phyloP scores from a whole-genome alignment of 2,113 vertebrate genomes.

The Thunnus maccoyii region DNA sequence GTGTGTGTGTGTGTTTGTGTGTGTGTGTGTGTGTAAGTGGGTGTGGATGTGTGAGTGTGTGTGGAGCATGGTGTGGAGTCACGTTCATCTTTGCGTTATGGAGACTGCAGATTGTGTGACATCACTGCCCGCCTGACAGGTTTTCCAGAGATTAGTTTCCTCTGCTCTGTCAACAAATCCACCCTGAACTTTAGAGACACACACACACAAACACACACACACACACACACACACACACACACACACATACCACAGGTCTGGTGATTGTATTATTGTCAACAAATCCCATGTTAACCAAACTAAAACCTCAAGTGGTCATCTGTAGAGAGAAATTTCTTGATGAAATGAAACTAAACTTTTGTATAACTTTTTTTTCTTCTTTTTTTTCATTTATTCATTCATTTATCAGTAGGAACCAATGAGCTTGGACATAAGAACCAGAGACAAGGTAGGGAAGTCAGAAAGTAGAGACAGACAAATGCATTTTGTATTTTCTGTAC shows the following conservation, averaged over 20 bases:
- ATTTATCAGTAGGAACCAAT: no score
- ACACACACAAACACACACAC: background rate
- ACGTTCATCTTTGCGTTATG: constrained; percentile 35
- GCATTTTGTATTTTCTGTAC: no score
- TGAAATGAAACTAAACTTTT: no score
- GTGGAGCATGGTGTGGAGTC: constrained; percentile 43
- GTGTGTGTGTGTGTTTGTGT: background rate
- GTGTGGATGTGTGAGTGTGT: background rate
- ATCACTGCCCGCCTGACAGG: constrained; percentile 1
- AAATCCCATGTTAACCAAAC: no score
- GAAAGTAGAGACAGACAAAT: no score
- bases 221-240: background rate
- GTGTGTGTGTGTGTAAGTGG: background rate
- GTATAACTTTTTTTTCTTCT: no score
- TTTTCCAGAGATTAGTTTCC: constrained; percentile 50
- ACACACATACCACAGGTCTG: background rate
- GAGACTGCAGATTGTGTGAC: constrained; percentile 39
- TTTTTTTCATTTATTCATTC: no score
- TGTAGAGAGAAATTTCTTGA: no score
- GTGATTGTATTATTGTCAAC: no score
- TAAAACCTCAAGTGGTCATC: no score
- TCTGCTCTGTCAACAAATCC: background rate
- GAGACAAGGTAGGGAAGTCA: no score
- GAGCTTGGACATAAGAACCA: no score
- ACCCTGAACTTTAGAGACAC: background rate